phyloP scores from a whole-genome alignment of 2,888 invertebrate genomes.

The Cyclophora punctaria region DNA sequence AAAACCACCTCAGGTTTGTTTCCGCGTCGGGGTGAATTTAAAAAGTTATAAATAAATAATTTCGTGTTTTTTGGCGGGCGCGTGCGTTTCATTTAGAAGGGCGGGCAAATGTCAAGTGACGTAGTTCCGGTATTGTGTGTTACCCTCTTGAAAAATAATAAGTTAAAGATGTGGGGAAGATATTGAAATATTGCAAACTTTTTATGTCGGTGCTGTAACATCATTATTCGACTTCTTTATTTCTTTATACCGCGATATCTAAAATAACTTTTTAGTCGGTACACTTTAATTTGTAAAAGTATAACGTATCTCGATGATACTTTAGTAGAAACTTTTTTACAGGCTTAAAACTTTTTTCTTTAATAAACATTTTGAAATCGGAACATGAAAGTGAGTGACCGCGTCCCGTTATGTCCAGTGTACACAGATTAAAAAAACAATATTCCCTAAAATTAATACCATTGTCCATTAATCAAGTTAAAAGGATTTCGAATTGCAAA shows the following conservation, averaged over 20 bases:
- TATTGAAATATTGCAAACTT: too few relatives aligned
- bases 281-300: too few relatives aligned
- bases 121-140: slow-evolving; percentile 53
- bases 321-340: too few relatives aligned
- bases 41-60: slow-evolving; percentile 60
- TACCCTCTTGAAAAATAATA: slow-evolving; percentile 25
- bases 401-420: slow-evolving; percentile 24
- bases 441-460: slow-evolving; percentile 44
- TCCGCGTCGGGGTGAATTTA: slow-evolving; percentile 32
- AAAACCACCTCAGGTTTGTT: slow-evolving; percentile 21
- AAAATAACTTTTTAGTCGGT: too few relatives aligned
- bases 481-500: slow-evolving; percentile 56
- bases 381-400: slow-evolving; percentile 25
- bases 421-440: slow-evolving; percentile 41
- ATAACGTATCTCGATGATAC: too few relatives aligned
- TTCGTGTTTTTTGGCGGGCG: slow-evolving; percentile 54
- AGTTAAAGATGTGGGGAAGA: too few relatives aligned
- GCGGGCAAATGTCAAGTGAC: slow-evolving; percentile 50
- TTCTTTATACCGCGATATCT: too few relatives aligned
- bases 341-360: too few relatives aligned
- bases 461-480: slow-evolving; percentile 66
- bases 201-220: too few relatives aligned
- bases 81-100: slow-evolving; percentile 48
- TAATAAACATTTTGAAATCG: slow-evolving; percentile 13
- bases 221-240: too few relatives aligned